Percentiles rank a stretch among this genome's conserved stretches.
These are phyloP conservation scores for Macaria notata DNA, from an alignment of 2,888 invertebrate genomes.

Conservation along the genomic window DNA sequence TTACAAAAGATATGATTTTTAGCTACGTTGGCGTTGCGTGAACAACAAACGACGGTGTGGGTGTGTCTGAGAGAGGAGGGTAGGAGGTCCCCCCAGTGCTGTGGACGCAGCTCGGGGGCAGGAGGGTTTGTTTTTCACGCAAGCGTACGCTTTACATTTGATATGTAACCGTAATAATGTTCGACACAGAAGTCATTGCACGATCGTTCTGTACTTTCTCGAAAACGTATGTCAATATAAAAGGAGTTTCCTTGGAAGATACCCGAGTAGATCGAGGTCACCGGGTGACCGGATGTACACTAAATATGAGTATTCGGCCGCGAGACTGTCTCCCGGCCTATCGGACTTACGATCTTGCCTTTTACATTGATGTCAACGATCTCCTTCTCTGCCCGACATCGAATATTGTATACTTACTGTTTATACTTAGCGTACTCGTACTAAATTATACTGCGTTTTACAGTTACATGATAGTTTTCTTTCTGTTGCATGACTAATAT, in stretches of 20 bases:
- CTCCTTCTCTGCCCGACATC: constrained; percentile 37
- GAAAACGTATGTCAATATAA: constrained; percentile 31
- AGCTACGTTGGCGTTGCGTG: constrained; percentile 40
- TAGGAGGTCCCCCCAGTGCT: too few relatives aligned
- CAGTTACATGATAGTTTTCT: constrained; percentile 33
- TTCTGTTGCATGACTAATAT: constrained; percentile 25
- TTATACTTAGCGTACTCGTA: constrained; percentile 33
- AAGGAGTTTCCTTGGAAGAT: constrained; percentile 32
- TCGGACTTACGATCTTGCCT: constrained; percentile 38
- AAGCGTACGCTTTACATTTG: constrained; percentile 35
- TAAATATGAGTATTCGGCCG: constrained; percentile 32
- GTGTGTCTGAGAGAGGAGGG: too few relatives aligned
- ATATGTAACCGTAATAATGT: constrained; percentile 36
- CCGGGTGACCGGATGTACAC: constrained; percentile 28
- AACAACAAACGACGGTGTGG: constrained; percentile 38
- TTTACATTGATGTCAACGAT: constrained; percentile 39
- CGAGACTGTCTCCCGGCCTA: constrained; percentile 26
- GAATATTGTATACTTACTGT: constrained; percentile 36
- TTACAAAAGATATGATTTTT: constrained; percentile 59
- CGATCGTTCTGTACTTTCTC: constrained; percentile 32
- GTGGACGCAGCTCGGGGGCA: constrained; percentile 4
- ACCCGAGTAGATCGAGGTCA: constrained; percentile 30
- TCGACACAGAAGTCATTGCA: constrained; percentile 35
- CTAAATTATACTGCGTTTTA: constrained; percentile 36
- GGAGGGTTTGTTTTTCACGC: constrained; percentile 36